Conservation (phyloP, 2,888 invertebrate genomes). For the Drosophila neonasuta region DNA sequence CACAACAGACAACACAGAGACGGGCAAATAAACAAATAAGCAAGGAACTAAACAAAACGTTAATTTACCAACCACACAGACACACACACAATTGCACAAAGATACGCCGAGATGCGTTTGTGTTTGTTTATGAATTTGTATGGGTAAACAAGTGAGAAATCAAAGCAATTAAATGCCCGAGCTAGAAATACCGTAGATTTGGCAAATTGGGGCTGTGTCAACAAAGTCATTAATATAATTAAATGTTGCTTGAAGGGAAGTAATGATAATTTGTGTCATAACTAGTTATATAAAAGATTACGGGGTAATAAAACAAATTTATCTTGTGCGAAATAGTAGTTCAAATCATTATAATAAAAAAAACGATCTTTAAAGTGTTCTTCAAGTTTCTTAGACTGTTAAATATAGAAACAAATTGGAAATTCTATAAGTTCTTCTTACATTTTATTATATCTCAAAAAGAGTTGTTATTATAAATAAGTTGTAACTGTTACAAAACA, state of each 20-base stretch:
- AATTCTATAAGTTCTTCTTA: background rate
- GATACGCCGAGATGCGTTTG: constrained; percentile 29
- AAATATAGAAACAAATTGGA: no score
- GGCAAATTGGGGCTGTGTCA: background rate
- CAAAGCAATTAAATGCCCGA: background rate
- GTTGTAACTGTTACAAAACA: no score
- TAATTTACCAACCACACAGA: constrained; percentile 58
- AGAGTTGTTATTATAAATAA: background rate
- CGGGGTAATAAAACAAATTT: no score
- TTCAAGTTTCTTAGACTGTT: no score
- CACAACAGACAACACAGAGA: constrained; percentile 34
- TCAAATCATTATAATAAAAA: no score
- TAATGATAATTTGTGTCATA: no score
- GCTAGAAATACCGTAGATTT: constrained; percentile 25
- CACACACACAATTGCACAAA: constrained; percentile 16
- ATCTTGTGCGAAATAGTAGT: background rate
- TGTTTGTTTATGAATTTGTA: constrained; percentile 51
- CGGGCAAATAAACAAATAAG: constrained; percentile 71
- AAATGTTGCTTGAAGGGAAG: no score
- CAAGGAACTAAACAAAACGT: constrained; percentile 65
- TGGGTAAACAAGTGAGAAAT: constrained; percentile 42
- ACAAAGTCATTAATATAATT: background rate
- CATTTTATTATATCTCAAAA: background rate
- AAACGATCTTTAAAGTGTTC: no score
- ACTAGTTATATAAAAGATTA: no score